Conservation (phyloP, 2,888 invertebrate species). For the Xestia ashworthii region DNA sequence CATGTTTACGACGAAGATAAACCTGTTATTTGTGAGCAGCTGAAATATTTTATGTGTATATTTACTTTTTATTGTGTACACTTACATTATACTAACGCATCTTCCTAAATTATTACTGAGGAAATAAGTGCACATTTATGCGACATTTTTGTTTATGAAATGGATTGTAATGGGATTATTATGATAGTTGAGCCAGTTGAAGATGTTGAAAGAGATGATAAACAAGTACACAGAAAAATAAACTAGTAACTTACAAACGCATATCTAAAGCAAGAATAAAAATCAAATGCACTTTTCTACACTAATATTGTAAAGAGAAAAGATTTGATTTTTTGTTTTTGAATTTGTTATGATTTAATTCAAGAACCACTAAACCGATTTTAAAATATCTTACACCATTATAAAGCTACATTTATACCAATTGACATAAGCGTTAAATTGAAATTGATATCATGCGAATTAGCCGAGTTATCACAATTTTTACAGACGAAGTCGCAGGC, state of each 20-base stretch:
- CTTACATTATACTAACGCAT: slow-evolving; percentile 61
- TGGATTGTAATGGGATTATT: slow-evolving; percentile 28
- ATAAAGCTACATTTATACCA: too few relatives aligned
- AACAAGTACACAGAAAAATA: neutral
- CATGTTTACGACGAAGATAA: slow-evolving; percentile 71
- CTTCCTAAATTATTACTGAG: slow-evolving; percentile 37
- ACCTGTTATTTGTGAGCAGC: slow-evolving; percentile 66
- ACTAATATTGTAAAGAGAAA: too few relatives aligned
- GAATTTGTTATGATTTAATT: too few relatives aligned
- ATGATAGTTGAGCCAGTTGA: slow-evolving; percentile 17
- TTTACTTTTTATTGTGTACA: slow-evolving; percentile 65
- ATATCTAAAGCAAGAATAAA: neutral
- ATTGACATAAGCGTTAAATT: too few relatives aligned
- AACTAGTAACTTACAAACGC: neutral
- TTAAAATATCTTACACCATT: too few relatives aligned
- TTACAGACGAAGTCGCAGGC: too few relatives aligned
- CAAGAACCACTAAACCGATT: too few relatives aligned
- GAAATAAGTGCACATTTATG: slow-evolving; percentile 38
- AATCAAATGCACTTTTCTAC: too few relatives aligned
- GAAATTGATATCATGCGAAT: too few relatives aligned
- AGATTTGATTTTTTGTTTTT: too few relatives aligned
- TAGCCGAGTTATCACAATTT: too few relatives aligned
- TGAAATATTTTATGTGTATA: slow-evolving; percentile 70
- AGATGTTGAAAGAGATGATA: neutral
- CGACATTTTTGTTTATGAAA: slow-evolving; percentile 47